Conservation (phyloP, 2,113 vertebrate genomes). For the Ophiodon elongatus region DNA sequence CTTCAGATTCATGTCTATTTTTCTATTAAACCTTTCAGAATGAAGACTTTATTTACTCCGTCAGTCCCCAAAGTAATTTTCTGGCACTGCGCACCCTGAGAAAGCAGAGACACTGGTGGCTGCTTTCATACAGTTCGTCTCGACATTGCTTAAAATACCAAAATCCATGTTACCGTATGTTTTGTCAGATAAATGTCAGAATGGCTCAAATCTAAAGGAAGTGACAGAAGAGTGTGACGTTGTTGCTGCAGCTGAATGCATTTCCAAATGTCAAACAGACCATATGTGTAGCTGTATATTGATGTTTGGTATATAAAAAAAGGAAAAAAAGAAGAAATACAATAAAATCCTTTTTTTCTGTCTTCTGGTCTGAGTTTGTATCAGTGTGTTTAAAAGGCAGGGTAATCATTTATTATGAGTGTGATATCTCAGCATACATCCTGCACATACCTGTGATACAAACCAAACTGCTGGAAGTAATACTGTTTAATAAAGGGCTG, state of each 20-base stretch:
- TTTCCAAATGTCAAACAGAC: constrained; percentile 72
- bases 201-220: constrained; percentile 48
- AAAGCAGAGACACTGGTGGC: constrained; percentile 32
- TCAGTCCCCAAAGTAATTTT: constrained; percentile 36
- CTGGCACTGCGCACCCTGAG: constrained; percentile 30
- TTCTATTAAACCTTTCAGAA: constrained; percentile 76
- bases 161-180: constrained; percentile 50
- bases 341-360: constrained; percentile 60
- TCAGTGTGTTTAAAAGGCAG: neutral
- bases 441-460: neutral
- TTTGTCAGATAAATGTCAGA: constrained; percentile 69
- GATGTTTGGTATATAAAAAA: constrained; percentile 73
- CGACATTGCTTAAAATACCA: constrained; percentile 59
- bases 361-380: constrained; percentile 28
- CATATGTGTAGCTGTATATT: constrained; percentile 74
- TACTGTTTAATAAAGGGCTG: neutral
- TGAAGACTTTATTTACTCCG: constrained; percentile 59
- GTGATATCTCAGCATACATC: neutral
- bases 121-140: constrained; percentile 37
- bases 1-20: constrained; percentile 82
- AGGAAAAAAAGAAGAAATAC: constrained; percentile 19
- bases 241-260: constrained; percentile 57
- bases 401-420: neutral
- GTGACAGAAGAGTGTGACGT: constrained; percentile 40
- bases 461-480: neutral